Conservation (phyloP, 2,888 invertebrate species). For the Lepas anatifera region DNA sequence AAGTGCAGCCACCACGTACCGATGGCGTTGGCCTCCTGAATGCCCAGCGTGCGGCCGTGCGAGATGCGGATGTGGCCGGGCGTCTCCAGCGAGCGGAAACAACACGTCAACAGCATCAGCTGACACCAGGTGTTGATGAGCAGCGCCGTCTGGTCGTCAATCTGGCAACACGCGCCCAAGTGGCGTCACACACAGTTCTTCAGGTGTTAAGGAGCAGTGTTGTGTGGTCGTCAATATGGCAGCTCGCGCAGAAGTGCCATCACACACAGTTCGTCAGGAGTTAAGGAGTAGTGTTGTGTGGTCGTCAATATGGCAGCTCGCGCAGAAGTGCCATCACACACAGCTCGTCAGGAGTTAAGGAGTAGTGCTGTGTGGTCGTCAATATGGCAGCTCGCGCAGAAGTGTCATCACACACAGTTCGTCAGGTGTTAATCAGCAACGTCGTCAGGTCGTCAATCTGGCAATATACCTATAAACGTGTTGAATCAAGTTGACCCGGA, state of each 20-base stretch:
- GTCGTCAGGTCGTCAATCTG: constrained; percentile 97
- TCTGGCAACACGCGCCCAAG: constrained; percentile 42
- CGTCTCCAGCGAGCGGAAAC: constrained; percentile 81
- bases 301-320: not conserved
- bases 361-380: too few relatives aligned
- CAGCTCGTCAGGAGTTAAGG: too few relatives aligned
- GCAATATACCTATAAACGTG: too few relatives aligned
- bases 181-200: not conserved
- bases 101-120: constrained; percentile 77
- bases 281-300: not conserved
- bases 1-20: too few relatives aligned
- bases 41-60: constrained; percentile 46
- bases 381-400: too few relatives aligned
- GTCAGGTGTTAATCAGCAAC: constrained; percentile 85
- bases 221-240: constrained; percentile 93
- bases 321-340: too few relatives aligned
- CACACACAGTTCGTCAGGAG: not conserved
- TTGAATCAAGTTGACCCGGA: too few relatives aligned
- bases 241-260: not conserved
- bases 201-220: not conserved
- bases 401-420: constrained; percentile 37
- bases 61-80: constrained; percentile 60
- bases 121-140: constrained; percentile 98
- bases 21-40: constrained; percentile 55
- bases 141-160: constrained; percentile 94